Percentiles rank a stretch among this genome's conserved stretches.
Evolutionary conservation across 2,113 vertebrate species (phyloP).

Genomic region (Chinchilla lanigera): DNA sequence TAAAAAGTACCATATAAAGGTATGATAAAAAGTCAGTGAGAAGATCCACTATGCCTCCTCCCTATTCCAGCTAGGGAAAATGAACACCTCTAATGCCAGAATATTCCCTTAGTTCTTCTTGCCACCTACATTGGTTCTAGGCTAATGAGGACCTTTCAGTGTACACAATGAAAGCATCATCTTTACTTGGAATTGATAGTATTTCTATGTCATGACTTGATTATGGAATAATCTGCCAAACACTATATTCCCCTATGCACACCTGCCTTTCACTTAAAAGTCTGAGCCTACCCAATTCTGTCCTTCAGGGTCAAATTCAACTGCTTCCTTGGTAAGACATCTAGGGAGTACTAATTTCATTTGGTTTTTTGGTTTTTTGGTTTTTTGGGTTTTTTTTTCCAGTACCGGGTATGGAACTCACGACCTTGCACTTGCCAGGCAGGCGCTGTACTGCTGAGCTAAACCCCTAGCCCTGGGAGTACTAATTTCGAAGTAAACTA

Average conservation of each 20-base stretch:
- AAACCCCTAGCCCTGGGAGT: no score
- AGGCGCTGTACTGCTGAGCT: no score
- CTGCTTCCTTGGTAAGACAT: not conserved
- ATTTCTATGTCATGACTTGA: not conserved
- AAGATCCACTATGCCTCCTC: not conserved
- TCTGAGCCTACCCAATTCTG: not conserved
- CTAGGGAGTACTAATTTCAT: not conserved
- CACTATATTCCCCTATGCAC: not conserved
- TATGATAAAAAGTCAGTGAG: not conserved
- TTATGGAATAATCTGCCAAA: not conserved
- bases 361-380: no score
- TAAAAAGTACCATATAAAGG: not conserved
- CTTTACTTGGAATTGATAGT: not conserved
- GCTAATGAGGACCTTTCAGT: not conserved
- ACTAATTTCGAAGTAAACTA: not conserved
- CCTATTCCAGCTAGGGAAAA: not conserved
- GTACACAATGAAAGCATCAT: not conserved
- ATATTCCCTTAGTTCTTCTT: not conserved
- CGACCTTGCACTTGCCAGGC: no score
- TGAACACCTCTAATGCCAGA: not conserved
- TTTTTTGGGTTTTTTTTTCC: no score
- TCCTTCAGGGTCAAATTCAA: not conserved
- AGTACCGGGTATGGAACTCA: no score
- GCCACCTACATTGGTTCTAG: not conserved
- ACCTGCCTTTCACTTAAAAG: not conserved